A percentile compares a stretch with the other conserved stretches of the same genome.
Evolutionary conservation across 2,797 vertebrate genomes (phyloP).

Genomic region (Microctenopoma stevenorrisi): DNA sequence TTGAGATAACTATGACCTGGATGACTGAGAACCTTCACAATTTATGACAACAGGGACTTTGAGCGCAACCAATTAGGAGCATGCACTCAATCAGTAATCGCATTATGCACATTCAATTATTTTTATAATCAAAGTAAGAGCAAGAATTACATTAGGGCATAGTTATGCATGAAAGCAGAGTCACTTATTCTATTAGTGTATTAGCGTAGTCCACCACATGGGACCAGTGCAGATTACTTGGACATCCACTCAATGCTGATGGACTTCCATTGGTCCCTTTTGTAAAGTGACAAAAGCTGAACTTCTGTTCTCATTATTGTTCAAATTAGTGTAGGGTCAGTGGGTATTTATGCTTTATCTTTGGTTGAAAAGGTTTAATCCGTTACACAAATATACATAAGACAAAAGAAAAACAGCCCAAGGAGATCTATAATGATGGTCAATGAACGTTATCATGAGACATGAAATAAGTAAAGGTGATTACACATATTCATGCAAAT

Average conservation of each 20-base stretch:
- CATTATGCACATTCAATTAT: conserved; percentile 46
- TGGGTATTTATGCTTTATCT: conserved; percentile 23
- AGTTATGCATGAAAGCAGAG: conserved; percentile 29
- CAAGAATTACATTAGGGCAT: conserved; percentile 17
- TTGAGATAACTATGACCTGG: too few species aligned
- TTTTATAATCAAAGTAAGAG: conserved; percentile 39
- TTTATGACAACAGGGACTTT: conserved; percentile 43
- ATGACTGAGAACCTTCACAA: background rate
- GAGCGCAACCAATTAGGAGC: conserved; percentile 24
- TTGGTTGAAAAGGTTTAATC: conserved; percentile 2
- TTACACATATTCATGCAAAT: conserved; percentile 36
- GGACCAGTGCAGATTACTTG: conserved; percentile 13
- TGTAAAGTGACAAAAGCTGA: conserved; percentile 30
- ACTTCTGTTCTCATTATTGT: conserved; percentile 14
- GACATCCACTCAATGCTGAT: conserved; percentile 10
- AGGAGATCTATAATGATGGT: conserved; percentile 5
- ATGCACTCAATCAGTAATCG: conserved; percentile 43
- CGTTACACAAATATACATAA: background rate
- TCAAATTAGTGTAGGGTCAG: conserved; percentile 42
- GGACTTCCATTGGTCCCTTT: conserved; percentile 13
- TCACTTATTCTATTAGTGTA: conserved; percentile 38
- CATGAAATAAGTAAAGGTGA: background rate
- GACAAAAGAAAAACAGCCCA: conserved; percentile 10
- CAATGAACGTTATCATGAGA: background rate
- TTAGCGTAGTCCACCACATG: background rate